Evolutionary conservation across 2,113 vertebrate species (phyloP), one percentile per base, ranked within the genome.

Genomic region (Leptosomus discolor): DNA sequence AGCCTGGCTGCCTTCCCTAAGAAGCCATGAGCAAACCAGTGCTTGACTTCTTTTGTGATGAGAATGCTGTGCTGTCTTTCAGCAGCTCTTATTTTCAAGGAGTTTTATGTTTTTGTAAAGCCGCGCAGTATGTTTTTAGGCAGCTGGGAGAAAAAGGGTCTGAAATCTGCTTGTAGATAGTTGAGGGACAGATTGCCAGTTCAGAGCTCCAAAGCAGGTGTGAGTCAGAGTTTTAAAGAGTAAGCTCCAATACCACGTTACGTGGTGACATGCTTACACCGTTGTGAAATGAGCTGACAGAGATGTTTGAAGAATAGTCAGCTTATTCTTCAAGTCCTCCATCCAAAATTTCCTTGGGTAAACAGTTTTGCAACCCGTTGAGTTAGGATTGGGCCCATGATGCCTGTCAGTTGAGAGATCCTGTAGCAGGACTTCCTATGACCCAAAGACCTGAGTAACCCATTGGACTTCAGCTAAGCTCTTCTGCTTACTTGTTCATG

Each of bases 171-270:
- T 90, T 98, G 95, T 96, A 99, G 91, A 73, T 98, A 56, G 82
- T 98, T 96, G 97, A 98, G 98, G 77, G 97, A 76, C 11, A 97
- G 97, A 32, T 97, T 98, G 24, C 97, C 97, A 89, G 96, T 98
- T 97, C 98, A 98, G 93, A 98, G 98, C 95, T 98, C 97, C 45
- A 97, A 94, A 97, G 98, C 94, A 97, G 96, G 75, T 96, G 96
- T 88, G 97, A 97, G 34, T 98, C 98, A 98, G 97, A 99, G 39
- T 88, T 97, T 93, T 98, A 98, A 96, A 97, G 96, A 94, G 95
- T 53, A 97, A 98, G 64, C 97, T 98, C 64, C 97, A 98, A 73
- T 97, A 97, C 90, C 94, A 97, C 74, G 94, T 98, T 92, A 96
- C 94, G 27, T 98, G 98, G 98, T 98, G 96, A n/a, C 56, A n/a